Conservation (phyloP, 2,797 vertebrate species). For the Esox lucius region DNA sequence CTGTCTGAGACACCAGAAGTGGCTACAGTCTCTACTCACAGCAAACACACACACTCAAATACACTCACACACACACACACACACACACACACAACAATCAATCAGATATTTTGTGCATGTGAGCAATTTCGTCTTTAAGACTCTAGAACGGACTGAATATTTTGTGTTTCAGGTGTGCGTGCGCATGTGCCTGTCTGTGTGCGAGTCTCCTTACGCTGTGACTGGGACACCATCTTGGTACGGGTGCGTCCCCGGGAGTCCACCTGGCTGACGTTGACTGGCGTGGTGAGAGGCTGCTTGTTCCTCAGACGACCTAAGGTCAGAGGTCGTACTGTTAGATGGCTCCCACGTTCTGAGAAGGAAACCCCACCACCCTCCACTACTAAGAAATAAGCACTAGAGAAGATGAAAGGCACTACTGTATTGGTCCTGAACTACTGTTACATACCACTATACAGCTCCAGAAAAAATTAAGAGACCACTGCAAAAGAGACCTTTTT, state of each 20-base stretch:
- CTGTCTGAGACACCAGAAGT: conserved; percentile 56
- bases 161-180: neutral
- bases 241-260: conserved; percentile 93
- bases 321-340: conserved; percentile 8
- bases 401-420: neutral
- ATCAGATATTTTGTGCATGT: neutral
- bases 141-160: no score
- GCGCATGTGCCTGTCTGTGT: neutral
- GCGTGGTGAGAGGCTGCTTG: conserved; percentile 82
- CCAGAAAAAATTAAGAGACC: no score
- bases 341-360: neutral
- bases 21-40: conserved; percentile 45
- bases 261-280: conserved; percentile 81
- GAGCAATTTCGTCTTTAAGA: neutral
- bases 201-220: conserved; percentile 85
- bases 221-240: conserved; percentile 96
- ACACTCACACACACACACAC: conserved; percentile 19
- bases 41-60: conserved; percentile 15
- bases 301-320: conserved; percentile 85
- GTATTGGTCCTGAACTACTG: neutral
- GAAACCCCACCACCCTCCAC: neutral
- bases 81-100: conserved; percentile 2
- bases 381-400: neutral
- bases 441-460: no score
- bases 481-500: no score